Evolutionary conservation across 2,888 invertebrate species (phyloP).

Genomic region (Metacarcinus magister): DNA sequence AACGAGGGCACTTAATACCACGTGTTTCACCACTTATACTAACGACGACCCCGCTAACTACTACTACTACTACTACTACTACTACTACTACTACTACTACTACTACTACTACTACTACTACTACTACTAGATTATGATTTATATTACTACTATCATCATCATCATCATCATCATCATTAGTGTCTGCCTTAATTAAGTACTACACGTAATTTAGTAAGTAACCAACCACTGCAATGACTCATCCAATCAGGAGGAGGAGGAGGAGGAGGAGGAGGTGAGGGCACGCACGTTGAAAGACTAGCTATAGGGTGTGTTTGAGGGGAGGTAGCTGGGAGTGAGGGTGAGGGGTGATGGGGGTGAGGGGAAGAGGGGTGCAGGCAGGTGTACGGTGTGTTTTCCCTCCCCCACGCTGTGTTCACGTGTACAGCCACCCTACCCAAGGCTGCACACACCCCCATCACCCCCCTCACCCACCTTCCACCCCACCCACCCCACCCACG

Average conservation of each 20-base stretch:
- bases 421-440: neutral
- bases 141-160: neutral
- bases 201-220: neutral
- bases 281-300: no score
- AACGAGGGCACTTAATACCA: neutral
- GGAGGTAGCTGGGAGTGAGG: neutral
- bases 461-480: neutral
- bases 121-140: neutral
- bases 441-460: neutral
- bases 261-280: neutral
- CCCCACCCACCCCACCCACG: neutral
- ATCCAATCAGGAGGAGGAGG: neutral
- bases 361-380: neutral
- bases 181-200: neutral
- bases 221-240: neutral
- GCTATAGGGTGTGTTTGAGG: neutral
- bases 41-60: neutral
- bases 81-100: neutral
- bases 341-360: neutral
- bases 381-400: neutral
- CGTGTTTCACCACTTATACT: neutral
- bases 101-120: neutral
- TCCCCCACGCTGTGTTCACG: slow-evolving; percentile 17
- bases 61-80: neutral
- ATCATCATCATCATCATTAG: neutral